Base-by-base conservation (phyloP, 1,140 invertebrate genomes). In the Drosophila bocki region DNA sequence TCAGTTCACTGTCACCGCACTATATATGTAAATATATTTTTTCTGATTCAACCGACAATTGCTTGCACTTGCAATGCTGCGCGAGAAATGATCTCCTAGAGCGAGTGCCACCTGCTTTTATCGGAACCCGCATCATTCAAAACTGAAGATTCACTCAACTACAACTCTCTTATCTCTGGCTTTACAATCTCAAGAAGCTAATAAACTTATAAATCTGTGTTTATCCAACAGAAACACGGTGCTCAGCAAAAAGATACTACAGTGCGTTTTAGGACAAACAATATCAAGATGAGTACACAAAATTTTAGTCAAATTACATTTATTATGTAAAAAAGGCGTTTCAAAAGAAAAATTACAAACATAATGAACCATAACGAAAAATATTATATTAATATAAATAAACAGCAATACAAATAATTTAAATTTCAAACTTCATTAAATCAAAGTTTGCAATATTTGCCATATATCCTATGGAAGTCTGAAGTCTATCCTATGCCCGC, bases 141-240 rank as follows among this genome's bases (percentile, higher is more conserved):
- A 77, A 39, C 33, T 60, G 35, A 44, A 60, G 75, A 77, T 62
- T 75, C 71, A 75, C 41, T 60, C 39, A 68, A 13, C 37, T 42
- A 59, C 22, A 74, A 19, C 47, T 62, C 19, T 45, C 74, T 77
- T 77, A 77, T 77, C 75, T 48, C 62, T 15, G 42, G 32, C 53
- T 42, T 69, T 77, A 78, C 64, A 69, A 47, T 29, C 69, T 72
- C 35, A 51, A 42, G n/a, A 71, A 50, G 68, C 35, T 72, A 72
- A 60, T 72, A 72, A 72, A 72, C 22, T 33, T 37, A 72, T 70
- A 42, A 72, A 72, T 51, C 32, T 17, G 9, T 72, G 44, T 72
- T 70, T 58, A 70, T 50, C 19, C 63, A 71, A 53, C 29, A 50
- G 26, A 39, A 51, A 59, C 54, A 72, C 35, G 37, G 22, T 51